Evolutionary conservation across 2,113 vertebrate species (phyloP), one percentile per base, ranked within the genome.

Genomic region (Chauna torquata): DNA sequence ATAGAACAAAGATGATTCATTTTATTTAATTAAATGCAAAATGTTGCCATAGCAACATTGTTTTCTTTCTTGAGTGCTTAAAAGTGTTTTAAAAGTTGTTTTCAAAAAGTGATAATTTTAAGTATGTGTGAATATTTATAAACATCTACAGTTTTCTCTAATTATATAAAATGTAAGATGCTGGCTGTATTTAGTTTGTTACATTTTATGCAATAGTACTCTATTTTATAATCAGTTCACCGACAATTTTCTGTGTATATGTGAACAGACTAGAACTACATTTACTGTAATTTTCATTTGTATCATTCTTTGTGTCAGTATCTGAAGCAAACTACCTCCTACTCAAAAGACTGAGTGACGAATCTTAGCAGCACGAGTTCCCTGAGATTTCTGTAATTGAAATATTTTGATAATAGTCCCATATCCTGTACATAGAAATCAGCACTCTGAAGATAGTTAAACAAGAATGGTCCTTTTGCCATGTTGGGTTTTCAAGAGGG

Each of bases 281-380:
- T 44, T 86, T n/a, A 42, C 15, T 36, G 70, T 40, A 77, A 45
- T 79, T 65, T 94, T 91, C 75, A 88, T 45, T 81, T 83, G 80
- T 52, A 12, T 95, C 61, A 69, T 84, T 91, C 54, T 42, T 65
- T 68, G 65, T 70, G 47, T 71, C 47, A 65, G 17, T 69, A 54
- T 81, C 61, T 86, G 86, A 82, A 90, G 70, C 45, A 82, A 92
- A 66, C 79, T 65, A 44, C n/a, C 34, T 80, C 58, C 88, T 88
- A 32, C 38, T 70, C 55, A 45, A 71, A 75, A 66, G 72, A 76
- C 75, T 6, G 4, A 88, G 42, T 62, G 57, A 84, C 83, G 74
- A 77, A 85, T 96, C 71, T 86, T 95, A 85, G 94, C 70, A 95
- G 91, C 30, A 52, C 65, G 15, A 88, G 58, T 87, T 94, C 86